Evolutionary conservation across 2,797 vertebrate genomes (phyloP).

Genomic region (Paedocypris micromegethes): DNA sequence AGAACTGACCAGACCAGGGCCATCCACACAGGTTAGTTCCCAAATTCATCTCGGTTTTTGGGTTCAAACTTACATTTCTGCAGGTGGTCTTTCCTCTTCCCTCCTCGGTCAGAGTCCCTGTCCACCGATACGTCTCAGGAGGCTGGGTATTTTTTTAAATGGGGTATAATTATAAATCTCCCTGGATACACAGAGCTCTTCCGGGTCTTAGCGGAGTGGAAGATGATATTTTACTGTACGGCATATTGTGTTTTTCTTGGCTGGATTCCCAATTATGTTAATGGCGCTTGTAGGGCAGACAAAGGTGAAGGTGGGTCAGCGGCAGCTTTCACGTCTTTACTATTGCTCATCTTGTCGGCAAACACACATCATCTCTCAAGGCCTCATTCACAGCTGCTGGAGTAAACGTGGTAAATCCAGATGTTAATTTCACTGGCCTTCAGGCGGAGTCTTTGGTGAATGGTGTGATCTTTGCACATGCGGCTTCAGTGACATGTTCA

Average conservation of each 20-base stretch:
- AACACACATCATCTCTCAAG: conserved; percentile 23
- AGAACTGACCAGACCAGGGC: too few relatives aligned
- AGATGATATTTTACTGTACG: conserved; percentile 23
- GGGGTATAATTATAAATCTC: conserved; percentile 63
- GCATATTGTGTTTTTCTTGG: conserved; percentile 23
- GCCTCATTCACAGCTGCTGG: conserved; percentile 32
- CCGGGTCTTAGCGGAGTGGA: conserved; percentile 31
- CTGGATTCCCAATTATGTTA: conserved; percentile 15
- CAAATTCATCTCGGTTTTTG: conserved; percentile 15
- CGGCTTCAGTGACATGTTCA: conserved; percentile 6
- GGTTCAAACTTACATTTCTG: conserved; percentile 51
- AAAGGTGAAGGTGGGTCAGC: conserved; percentile 14
- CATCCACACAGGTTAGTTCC: not conserved
- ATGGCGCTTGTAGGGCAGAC: conserved; percentile 13
- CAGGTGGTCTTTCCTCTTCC: conserved; percentile 39
- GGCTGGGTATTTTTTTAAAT: conserved; percentile 67
- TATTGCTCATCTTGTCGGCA: conserved; percentile 21
- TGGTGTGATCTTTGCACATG: conserved; percentile 19
- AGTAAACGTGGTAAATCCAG: conserved; percentile 40
- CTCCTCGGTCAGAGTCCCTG: conserved; percentile 48
- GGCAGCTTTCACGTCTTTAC: conserved; percentile 25
- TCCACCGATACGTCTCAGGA: conserved; percentile 46
- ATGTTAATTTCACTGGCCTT: conserved; percentile 41
- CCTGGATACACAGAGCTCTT: conserved; percentile 50
- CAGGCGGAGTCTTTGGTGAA: conserved; percentile 31